Evolutionary conservation across 2,888 invertebrate genomes (phyloP).

Genomic region (Cephonodes hylas): DNA sequence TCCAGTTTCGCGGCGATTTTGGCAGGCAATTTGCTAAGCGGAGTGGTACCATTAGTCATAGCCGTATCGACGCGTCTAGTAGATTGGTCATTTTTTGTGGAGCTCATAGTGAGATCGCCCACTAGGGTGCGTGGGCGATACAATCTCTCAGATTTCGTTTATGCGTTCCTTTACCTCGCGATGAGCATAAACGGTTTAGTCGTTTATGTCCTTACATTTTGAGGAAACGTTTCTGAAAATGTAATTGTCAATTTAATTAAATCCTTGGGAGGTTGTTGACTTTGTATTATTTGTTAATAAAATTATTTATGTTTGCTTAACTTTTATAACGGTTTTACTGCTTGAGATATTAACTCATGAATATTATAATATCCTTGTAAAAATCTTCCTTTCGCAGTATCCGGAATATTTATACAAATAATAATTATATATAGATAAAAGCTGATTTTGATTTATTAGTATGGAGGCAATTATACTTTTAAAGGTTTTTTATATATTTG

Average conservation of each 20-base stretch:
- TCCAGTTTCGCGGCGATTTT: slow-evolving; percentile 71
- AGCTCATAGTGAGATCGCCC: slow-evolving; percentile 51
- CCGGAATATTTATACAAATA: too few relatives aligned
- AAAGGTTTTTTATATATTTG: too few relatives aligned
- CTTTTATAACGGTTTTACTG: too few relatives aligned
- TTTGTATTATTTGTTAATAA: background rate
- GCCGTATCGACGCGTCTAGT: slow-evolving; percentile 64
- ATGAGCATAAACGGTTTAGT: background rate
- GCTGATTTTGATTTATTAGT: too few relatives aligned
- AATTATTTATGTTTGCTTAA: too few relatives aligned
- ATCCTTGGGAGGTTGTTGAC: background rate
- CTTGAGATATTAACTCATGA: too few relatives aligned
- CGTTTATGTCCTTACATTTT: background rate
- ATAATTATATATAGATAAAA: too few relatives aligned
- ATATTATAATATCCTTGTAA: too few relatives aligned
- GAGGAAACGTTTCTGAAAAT: background rate
- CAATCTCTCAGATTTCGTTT: slow-evolving; percentile 18
- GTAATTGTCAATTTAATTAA: background rate
- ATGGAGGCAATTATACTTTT: too few relatives aligned
- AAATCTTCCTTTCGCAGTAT: too few relatives aligned
- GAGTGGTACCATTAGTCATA: slow-evolving; percentile 71
- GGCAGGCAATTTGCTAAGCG: slow-evolving; percentile 74
- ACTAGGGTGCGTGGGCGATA: slow-evolving; percentile 48
- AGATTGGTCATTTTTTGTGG: slow-evolving; percentile 73
- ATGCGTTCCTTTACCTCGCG: background rate